Conservation (phyloP, 2,888 invertebrate genomes). For the Callinectes sapidus region DNA sequence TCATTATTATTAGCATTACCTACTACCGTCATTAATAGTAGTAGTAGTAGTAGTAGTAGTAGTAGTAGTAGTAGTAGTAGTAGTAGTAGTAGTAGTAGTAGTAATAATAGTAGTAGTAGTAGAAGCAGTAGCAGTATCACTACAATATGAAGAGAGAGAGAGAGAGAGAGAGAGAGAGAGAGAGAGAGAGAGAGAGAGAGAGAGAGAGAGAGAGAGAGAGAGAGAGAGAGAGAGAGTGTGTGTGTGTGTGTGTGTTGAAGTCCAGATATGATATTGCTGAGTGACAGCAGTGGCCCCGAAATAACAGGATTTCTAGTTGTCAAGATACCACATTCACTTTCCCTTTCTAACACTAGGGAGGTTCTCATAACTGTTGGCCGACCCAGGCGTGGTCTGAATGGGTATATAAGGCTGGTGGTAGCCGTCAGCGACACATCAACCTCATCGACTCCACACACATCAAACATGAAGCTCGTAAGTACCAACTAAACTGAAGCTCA, state of each 20-base stretch:
- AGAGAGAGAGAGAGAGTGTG: conserved; percentile 14
- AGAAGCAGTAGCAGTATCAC: neutral
- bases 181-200: neutral
- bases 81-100: conserved; percentile 6
- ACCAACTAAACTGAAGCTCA: neutral
- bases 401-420: neutral
- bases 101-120: conserved; percentile 9
- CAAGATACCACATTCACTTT: conserved; percentile 6
- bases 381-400: neutral
- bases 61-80: conserved; percentile 6
- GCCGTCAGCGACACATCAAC: neutral
- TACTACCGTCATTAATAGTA: neutral
- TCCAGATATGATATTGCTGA: neutral
- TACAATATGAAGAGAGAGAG: neutral
- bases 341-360: neutral
- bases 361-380: neutral
- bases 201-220: conserved; percentile 13
- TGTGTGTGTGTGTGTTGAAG: neutral
- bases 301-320: neutral
- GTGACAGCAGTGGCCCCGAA: neutral
- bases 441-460: neutral
- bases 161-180: neutral
- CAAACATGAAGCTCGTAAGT: conserved; percentile 10
- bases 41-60: neutral
- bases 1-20: neutral